Conservation (phyloP, 2,888 invertebrate genomes). For the Opisthograptis luteolata region DNA sequence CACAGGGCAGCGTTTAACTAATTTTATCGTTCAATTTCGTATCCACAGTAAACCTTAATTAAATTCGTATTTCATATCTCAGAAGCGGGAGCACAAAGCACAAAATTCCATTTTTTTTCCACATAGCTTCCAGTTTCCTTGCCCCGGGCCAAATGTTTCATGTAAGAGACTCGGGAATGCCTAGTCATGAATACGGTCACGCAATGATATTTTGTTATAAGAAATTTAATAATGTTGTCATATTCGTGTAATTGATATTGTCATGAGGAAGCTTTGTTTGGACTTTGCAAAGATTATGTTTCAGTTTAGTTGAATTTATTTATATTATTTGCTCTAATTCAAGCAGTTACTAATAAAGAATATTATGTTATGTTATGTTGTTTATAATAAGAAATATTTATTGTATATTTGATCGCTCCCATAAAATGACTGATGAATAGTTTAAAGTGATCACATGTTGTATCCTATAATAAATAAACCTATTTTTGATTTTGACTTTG, state of each 20-base stretch:
- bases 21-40: slow-evolving; percentile 59
- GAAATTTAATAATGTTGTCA: slow-evolving; percentile 45
- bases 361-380: no score
- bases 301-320: not conserved
- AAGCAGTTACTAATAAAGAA: no score
- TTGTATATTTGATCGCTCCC: no score
- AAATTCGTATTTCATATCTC: slow-evolving; percentile 72
- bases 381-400: no score
- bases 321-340: not conserved
- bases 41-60: slow-evolving; percentile 62
- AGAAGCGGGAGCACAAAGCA: slow-evolving; percentile 49
- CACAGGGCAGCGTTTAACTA: slow-evolving; percentile 33
- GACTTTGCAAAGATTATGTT: slow-evolving; percentile 11
- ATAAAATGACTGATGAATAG: no score
- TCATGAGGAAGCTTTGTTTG: slow-evolving; percentile 14
- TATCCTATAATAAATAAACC: no score
- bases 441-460: no score
- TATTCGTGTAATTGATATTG: slow-evolving; percentile 38
- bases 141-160: slow-evolving; percentile 59
- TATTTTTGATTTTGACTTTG: no score
- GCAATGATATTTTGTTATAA: slow-evolving; percentile 34
- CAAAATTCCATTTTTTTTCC: slow-evolving; percentile 64
- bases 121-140: slow-evolving; percentile 63
- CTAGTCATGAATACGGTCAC: slow-evolving; percentile 43
- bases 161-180: slow-evolving; percentile 46